These are phyloP conservation scores for Nothobranchius kuhntae DNA, from an alignment of 2,113 vertebrate genomes.

Conservation along the genomic window DNA sequence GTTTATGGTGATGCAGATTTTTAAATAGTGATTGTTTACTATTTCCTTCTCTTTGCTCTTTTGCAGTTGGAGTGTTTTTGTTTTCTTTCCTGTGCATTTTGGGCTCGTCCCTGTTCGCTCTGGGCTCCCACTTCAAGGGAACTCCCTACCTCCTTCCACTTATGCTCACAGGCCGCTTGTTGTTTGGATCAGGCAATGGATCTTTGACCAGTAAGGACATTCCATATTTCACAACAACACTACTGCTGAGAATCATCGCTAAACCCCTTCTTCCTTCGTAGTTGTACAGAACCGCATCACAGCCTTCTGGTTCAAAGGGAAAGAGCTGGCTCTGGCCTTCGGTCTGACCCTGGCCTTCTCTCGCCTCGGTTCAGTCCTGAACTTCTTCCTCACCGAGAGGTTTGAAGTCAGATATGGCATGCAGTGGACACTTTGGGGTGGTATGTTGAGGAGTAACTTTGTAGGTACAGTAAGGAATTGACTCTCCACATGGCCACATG, in stretches of 20 bases:
- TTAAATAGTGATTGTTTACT: not conserved
- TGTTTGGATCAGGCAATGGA: conserved; percentile 85
- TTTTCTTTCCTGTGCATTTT: conserved; percentile 84
- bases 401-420: conserved; percentile 82
- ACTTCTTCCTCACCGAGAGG: conserved; percentile 84
- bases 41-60: not conserved
- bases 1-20: no score
- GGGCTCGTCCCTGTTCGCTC: conserved; percentile 82
- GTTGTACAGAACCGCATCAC: conserved; percentile 86
- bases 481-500: not conserved
- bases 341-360: conserved; percentile 83
- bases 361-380: conserved; percentile 82
- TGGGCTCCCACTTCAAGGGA: conserved; percentile 86
- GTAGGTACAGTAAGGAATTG: not conserved
- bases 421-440: conserved; percentile 85
- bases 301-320: conserved; percentile 86
- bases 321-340: conserved; percentile 84
- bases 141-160: conserved; percentile 80
- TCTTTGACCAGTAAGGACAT: conserved; percentile 80
- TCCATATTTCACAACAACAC: rapidly evolving
- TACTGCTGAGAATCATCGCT: rapidly evolving
- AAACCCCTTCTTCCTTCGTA: conserved; percentile 30
- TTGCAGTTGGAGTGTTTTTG: conserved; percentile 80
- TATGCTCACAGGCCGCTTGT: conserved; percentile 83
- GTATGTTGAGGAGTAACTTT: conserved; percentile 49